Evolutionary conservation across 2,888 invertebrate genomes (phyloP), one percentile per base, ranked within the genome.

Genomic region (Gandaritis pyraliata): DNA sequence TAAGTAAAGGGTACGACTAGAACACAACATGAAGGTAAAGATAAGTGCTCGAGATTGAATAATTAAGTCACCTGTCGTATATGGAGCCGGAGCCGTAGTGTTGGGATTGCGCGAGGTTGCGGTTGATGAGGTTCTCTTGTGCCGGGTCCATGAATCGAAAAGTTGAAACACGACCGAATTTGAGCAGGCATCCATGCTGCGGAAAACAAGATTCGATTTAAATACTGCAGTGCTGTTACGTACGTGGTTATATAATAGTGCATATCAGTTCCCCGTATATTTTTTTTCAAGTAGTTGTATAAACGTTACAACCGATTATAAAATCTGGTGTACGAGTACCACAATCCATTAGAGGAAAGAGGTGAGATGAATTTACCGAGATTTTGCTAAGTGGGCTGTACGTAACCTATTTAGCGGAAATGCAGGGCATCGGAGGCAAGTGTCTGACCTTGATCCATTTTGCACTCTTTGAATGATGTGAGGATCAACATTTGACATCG

Each of bases 121-220:
- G 93, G 81, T 96, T 94, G 75, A 95, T 95, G 71, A 96, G 93
- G 72, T 95, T 96, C 87, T 97, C 97, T 68, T 96, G 95, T 59
- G 95, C 94, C 29, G 97, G 96, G 87, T 97, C 97, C 75, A 97
- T 93, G 90, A 97, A 97, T 72, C 96, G 94, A 90, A 96, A 97
- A 43, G 96, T 96, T 76, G 97, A 96, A 75, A 96, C 96, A 71
- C 97, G 94, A 52, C 97, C 97, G 85, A 97, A 97, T 93, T 96
- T 97, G 61, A 97, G 95, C 69, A 97, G 93, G 73, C 96, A 95
- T 66, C 97, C 97, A 89, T 97, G 96, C 95, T 96, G 92, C 16
- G 61, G 61, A 57, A 66, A 66, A 43, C 18, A 45, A 23, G 10
- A 33, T 36, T 46, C 5, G n/a, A 6, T 36, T 54, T 10, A 6